Percentiles rank a stretch among this genome's conserved stretches.
These are phyloP conservation scores for Helicoverpa zea DNA, from an alignment of 1,140 invertebrate genomes.

Conservation along the genomic window DNA sequence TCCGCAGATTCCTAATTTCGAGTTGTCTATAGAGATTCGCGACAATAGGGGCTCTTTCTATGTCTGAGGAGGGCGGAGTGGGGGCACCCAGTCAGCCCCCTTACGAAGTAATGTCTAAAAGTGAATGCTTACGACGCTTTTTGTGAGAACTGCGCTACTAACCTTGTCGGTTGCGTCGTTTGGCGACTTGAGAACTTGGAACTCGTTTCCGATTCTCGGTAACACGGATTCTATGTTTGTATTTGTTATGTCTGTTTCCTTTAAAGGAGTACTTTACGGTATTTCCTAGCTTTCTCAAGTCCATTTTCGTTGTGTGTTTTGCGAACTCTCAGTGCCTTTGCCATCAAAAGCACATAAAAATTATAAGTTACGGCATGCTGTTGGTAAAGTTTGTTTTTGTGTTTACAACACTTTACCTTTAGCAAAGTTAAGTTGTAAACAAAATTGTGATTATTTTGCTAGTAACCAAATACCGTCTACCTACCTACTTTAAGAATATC, in stretches of 20 bases:
- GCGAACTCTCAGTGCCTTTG: neutral
- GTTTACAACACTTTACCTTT: too few species aligned
- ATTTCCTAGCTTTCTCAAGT: neutral
- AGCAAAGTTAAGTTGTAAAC: too few species aligned
- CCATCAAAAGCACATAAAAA: slow-evolving; percentile 12
- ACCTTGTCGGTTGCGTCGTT: slow-evolving; percentile 44
- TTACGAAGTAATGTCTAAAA: slow-evolving; percentile 63
- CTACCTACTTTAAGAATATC: too few species aligned
- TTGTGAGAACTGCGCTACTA: slow-evolving; percentile 65
- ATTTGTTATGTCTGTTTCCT: slow-evolving; percentile 26
- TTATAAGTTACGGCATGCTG: slow-evolving; percentile 9
- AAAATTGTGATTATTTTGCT: too few species aligned
- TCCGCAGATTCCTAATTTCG: slow-evolving; percentile 58
- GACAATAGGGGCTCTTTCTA: slow-evolving; percentile 61
- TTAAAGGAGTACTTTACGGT: slow-evolving; percentile 24
- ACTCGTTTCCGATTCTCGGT: slow-evolving; percentile 41
- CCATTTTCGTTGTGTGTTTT: slow-evolving; percentile 26
- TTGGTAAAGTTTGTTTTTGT: slow-evolving; percentile 3
- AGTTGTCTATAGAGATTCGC: slow-evolving; percentile 56
- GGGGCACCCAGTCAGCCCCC: neutral
- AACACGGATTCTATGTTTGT: slow-evolving; percentile 16
- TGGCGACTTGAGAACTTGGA: slow-evolving; percentile 41
- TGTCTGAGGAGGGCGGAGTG: slow-evolving; percentile 42
- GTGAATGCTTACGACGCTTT: slow-evolving; percentile 70
- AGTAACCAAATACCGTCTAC: too few species aligned